These are phyloP conservation scores for Macrotus californicus DNA, from an alignment of 2,113 vertebrate species.

Conservation along the genomic window DNA sequence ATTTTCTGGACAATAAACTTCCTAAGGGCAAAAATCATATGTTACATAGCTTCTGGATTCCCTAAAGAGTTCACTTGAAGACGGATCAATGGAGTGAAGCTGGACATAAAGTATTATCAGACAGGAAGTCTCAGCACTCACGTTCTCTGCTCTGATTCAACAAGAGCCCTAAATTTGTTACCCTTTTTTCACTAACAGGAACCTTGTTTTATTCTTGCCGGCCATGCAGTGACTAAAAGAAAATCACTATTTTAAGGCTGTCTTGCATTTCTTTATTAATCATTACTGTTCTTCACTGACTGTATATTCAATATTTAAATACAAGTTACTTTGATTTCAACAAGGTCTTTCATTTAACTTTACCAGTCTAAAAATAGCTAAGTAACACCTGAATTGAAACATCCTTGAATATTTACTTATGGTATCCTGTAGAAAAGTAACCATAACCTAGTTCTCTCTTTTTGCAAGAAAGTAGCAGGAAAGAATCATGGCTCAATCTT, in stretches of 20 bases:
- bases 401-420: conserved; percentile 10
- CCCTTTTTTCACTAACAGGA: neutral
- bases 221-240: neutral
- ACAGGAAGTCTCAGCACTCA: neutral
- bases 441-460: neutral
- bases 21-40: neutral
- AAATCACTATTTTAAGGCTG: neutral
- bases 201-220: neutral
- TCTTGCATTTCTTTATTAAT: neutral
- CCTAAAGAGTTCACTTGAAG: neutral
- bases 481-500: conserved; percentile 22
- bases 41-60: neutral
- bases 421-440: neutral
- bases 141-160: neutral
- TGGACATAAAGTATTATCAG: neutral
- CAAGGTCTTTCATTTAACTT: neutral
- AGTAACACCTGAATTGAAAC: neutral
- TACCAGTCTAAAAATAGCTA: neutral
- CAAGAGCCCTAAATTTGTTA: neutral
- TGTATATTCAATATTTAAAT: conserved; percentile 19
- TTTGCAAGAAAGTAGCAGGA: conserved; percentile 38
- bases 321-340: conserved; percentile 2
- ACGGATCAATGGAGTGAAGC: neutral
- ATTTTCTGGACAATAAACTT: neutral
- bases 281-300: neutral